Conservation (phyloP, 2,888 invertebrate genomes). For the Chloroclysta siterata region DNA sequence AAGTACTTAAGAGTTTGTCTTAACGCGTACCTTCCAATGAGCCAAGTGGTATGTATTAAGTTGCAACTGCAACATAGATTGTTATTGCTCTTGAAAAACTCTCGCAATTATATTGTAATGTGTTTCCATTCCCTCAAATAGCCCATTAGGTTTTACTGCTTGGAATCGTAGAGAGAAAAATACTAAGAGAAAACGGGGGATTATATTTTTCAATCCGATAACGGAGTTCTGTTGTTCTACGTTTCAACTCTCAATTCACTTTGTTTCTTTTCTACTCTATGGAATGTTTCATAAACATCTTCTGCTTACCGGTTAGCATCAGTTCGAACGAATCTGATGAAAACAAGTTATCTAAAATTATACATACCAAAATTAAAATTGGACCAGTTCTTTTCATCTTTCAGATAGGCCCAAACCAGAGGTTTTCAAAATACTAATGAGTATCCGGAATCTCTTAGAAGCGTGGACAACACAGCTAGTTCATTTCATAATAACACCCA, state of each 20-base stretch:
- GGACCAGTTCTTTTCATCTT: no score
- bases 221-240: slow-evolving; percentile 43
- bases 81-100: slow-evolving; percentile 60
- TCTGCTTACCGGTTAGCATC: background rate
- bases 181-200: slow-evolving; percentile 55
- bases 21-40: slow-evolving; percentile 3
- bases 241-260: slow-evolving; percentile 45
- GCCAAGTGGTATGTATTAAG: background rate
- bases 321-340: background rate
- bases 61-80: slow-evolving; percentile 46
- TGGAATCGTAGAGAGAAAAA: slow-evolving; percentile 56
- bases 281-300: slow-evolving; percentile 1
- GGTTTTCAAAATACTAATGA: background rate
- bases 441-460: no score
- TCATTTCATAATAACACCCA: background rate
- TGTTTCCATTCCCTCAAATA: slow-evolving; percentile 64
- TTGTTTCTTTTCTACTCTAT: slow-evolving; percentile 39
- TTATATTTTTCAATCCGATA: slow-evolving; percentile 52
- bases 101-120: slow-evolving; percentile 67
- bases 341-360: no score
- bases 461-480: no score
- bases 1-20: background rate
- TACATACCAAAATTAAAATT: no score
- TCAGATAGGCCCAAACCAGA: no score
- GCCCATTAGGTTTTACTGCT: slow-evolving; percentile 67